These are phyloP conservation scores for Ictalurus furcatus DNA, from an alignment of 2,113 vertebrate genomes.

Conservation along the genomic window DNA sequence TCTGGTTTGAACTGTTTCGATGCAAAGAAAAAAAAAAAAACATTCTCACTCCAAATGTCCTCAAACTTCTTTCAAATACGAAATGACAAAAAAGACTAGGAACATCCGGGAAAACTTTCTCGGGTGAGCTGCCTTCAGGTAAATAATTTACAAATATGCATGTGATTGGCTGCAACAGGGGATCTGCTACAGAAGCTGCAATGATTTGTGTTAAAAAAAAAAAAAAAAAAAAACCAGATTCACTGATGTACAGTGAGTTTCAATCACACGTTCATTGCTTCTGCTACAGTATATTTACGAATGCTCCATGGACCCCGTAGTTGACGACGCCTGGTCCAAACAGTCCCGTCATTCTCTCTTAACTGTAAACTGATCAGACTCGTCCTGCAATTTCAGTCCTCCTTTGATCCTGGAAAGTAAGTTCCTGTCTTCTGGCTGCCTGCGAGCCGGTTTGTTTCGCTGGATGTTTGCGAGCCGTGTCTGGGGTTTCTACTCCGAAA, in stretches of 20 bases:
- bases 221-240: neutral
- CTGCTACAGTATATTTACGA: neutral
- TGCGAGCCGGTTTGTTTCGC: conserved; percentile 24
- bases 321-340: neutral
- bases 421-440: conserved; percentile 38
- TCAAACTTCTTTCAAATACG: neutral
- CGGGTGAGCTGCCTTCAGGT: neutral
- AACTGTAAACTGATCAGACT: conserved; percentile 13
- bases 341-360: neutral
- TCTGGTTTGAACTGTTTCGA: neutral
- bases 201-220: neutral
- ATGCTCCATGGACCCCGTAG: neutral
- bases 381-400: neutral
- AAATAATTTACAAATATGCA: neutral
- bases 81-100: neutral
- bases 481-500: conserved; percentile 20
- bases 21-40: neutral
- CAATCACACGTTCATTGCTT: neutral
- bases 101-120: neutral
- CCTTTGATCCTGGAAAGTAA: conserved; percentile 37
- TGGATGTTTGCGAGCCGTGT: conserved; percentile 45
- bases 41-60: neutral
- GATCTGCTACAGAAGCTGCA: neutral
- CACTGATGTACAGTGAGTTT: neutral
- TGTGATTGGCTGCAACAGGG: neutral